Evolutionary conservation across 2,113 vertebrate genomes (phyloP), one percentile per base, ranked within the genome.

Genomic region (Petroica traversi): DNA sequence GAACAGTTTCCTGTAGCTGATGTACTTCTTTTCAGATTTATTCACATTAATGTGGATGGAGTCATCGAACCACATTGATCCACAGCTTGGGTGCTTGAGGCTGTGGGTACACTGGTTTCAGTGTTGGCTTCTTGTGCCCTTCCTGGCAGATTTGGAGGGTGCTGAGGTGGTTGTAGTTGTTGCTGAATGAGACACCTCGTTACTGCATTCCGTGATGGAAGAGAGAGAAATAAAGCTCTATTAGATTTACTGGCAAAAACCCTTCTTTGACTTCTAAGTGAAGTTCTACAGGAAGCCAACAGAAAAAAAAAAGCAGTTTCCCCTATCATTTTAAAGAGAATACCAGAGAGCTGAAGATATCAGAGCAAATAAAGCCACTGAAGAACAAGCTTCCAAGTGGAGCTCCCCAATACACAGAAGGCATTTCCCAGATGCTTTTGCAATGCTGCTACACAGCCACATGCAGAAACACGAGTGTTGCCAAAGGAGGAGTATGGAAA

Each of bases 61-160:
- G n/a, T 40, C 13, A 84, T 51, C 5, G 63, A 69, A 67, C 6
- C 5, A 6, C 16, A 43, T 11, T 58, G 63, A 73, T 31, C 33
- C 2, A 1, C 19, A 79, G n/a, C 23, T 8, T 1, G 3, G 12
- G 5, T 79, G 6, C 7, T 19, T 55, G 51, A 28, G 29, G 33
- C 34, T 69, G 28, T 3, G 9, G 17, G 13, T 29, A 24, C 12
- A 5, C 4, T 25, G 48, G 1, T 57, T 87, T 82, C 28, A 36
- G 10, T n/a, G 40, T 11, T 57, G 61, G 4, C 20, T 64, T 83
- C 24, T 87, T 8, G 7, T 52, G 7, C 18, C n/a, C 22, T n/a
- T 31, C 24, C 20, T 33, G 46, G 34, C 5, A 19, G 33, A 73
- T 83, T 28, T 43, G 38, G 38, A 58, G 19, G 9, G 23, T 52